Base-by-base conservation (phyloP, 2,113 vertebrate genomes). In the Pycnonotus jocosus region DNA sequence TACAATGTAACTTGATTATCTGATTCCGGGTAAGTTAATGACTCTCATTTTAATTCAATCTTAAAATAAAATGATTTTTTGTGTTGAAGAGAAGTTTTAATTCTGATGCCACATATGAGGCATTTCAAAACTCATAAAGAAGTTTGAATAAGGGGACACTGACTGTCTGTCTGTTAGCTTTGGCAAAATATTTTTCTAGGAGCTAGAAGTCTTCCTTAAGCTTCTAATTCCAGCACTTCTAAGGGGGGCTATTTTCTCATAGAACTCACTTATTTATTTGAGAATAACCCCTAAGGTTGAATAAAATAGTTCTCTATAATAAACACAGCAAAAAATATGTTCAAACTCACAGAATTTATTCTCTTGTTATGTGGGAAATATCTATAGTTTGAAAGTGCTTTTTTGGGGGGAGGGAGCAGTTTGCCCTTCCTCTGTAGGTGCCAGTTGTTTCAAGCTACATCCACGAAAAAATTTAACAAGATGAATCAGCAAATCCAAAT, bases 401-500 rank as follows among this genome's bases (percentile, higher is more conserved):
- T 44, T 50, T 23, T 8, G 3, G 6, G 4, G 9, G 5, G 7
- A 5, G 12, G 37, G 14, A 38, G 10, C 0, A 0, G 21, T 45
- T 66, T 61, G 5, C 17, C 6, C 4, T 51, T 40, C 8, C 37
- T 54, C 23, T 77, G 22, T 30, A 80, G 5, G 13, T 47, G 33
- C 42, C 35, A 56, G 25, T 48, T 45, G 3, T 62, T 84, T 60
- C 19, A 45, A 56, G 7, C 25, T 73, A 42, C 3, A 51, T 21
- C 11, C 12, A 77, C 2, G 1, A 74, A 58, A 81, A 68, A 86
- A 31, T 15, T 9, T 12, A 69, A 5, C 5, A 44, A 69, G 40
- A 61, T 33, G 12, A 38, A 57, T 42, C 31, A 74, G 28, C 62
- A 91, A 82, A 74, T 66, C 9, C 21, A 88, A 65, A 85, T 74